Evolutionary conservation across 2,888 invertebrate species (phyloP), one percentile per base, ranked within the genome.

Genomic region (Eulithis prunata): DNA sequence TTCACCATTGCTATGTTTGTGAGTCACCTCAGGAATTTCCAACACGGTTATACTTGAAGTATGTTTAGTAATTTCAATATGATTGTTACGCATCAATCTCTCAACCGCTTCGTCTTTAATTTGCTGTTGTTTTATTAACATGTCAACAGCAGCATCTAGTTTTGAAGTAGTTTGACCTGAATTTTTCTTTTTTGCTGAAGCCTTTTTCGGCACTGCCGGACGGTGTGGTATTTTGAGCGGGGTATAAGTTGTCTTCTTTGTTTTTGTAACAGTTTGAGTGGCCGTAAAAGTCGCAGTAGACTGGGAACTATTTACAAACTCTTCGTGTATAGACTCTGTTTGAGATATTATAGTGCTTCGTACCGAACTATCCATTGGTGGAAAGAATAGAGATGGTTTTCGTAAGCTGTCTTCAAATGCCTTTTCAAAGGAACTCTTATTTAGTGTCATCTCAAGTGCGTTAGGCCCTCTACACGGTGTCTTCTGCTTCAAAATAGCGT

Each of bases 381-480:
- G 2, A 6, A 12, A 14, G 57, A 62, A 76, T 71, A 61, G 75
- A 73, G 47, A 7, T 7, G 64, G 76, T 57, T 76, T 78, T 13
- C 73, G 72, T 52, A 79, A 65, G 57, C 71, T 78, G 2, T 81
- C 77, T 52, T 76, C 69, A 67, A 74, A 70, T 11, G 74, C 68
- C 65, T 78, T 78, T 62, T 78, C 75, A 68, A 80, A 81, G 0
- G 78, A 73, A 61, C 80, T 82, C 72, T 83, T 89, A 45, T 85
- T 86, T 28, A 90, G 73, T 13, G 82, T 79, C 70, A 90, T 78
- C 56, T 89, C 87, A 4, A 89, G 77, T 1, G 89, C 89, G 62
- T 85, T 87, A 0, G 87, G 88, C 0, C 87, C 89, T 69, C 90
- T 81, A 47, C 79, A 82, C 1, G 90, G 90, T 4, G 93, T 92